phyloP scores from a whole-genome alignment of 2,113 vertebrate genomes.

The Rhagologus leucostigma region DNA sequence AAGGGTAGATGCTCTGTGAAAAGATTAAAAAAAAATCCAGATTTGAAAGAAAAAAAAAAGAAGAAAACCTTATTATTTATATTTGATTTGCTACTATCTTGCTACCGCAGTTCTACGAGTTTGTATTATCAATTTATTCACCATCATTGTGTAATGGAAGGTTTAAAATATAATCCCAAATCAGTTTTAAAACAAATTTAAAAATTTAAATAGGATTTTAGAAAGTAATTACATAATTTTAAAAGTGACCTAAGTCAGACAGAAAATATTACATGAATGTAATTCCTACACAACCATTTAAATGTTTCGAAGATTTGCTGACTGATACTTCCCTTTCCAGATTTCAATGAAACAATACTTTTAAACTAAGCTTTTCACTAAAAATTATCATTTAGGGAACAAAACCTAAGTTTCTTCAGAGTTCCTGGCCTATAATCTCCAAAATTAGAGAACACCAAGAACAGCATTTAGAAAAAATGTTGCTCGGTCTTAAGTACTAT shows the following conservation, averaged over 20 bases:
- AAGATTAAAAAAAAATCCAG: not conserved
- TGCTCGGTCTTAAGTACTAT: not conserved
- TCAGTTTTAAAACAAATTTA: not conserved
- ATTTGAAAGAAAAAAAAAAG: not conserved
- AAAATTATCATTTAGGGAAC: not conserved
- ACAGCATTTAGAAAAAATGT: not conserved
- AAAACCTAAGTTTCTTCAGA: not conserved
- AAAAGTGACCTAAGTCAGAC: not conserved
- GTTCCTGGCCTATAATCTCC: not conserved
- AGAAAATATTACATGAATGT: not conserved
- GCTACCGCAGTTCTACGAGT: not conserved
- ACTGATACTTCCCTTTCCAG: not conserved
- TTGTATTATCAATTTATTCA: not conserved
- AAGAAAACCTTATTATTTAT: not conserved
- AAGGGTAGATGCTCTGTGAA: not conserved
- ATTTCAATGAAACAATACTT: not conserved
- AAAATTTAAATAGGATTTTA: not conserved
- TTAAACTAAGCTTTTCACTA: not conserved
- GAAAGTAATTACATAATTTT: not conserved
- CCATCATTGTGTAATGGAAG: not conserved
- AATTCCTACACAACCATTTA: not conserved
- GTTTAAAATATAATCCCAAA: not conserved
- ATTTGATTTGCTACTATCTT: not conserved
- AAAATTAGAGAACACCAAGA: accelerated
- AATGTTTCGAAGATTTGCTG: not conserved